A percentile compares a stretch with the other conserved stretches of the same genome.
Evolutionary conservation across 2,888 invertebrate genomes (phyloP).

Genomic region (Plutella xylostella): DNA sequence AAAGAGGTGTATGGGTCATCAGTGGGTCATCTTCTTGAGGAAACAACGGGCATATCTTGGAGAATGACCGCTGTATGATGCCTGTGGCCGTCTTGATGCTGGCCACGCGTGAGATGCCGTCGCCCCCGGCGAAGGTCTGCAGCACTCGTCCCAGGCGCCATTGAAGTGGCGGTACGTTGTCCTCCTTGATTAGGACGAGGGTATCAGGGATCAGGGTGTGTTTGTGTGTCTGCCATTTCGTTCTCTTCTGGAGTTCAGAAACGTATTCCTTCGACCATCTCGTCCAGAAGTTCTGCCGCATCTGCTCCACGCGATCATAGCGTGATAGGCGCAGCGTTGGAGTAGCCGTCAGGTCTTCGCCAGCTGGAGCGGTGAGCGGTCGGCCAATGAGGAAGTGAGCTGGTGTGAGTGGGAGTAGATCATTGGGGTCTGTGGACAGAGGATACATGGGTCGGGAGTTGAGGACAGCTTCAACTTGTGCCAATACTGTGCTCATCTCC

Average conservation of each 20-base stretch:
- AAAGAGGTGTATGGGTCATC: not conserved
- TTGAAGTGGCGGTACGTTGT: not conserved
- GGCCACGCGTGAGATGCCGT: not conserved
- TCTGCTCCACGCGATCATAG: not conserved
- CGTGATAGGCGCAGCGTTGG: not conserved
- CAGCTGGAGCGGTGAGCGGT: not conserved
- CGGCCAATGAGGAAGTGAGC: not conserved
- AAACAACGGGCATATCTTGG: not conserved
- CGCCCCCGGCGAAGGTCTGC: not conserved
- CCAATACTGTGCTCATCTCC: no score
- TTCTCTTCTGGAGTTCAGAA: not conserved
- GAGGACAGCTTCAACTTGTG: not conserved
- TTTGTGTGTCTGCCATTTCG: not conserved
- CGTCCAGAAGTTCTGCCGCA: not conserved
- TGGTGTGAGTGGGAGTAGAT: not conserved
- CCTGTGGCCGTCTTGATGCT: not conserved
- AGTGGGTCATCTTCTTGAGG: not conserved
- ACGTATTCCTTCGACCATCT: not conserved
- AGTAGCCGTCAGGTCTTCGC: not conserved
- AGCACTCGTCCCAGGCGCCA: not conserved
- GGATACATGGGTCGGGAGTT: not conserved
- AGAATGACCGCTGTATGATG: not conserved
- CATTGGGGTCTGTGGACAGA: not conserved
- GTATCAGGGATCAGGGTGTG: not conserved
- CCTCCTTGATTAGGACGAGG: not conserved